Percentiles rank a stretch among this genome's conserved stretches.
These are phyloP conservation scores for Plagiodera versicolora DNA, from an alignment of 2,888 invertebrate species.

Conservation along the genomic window DNA sequence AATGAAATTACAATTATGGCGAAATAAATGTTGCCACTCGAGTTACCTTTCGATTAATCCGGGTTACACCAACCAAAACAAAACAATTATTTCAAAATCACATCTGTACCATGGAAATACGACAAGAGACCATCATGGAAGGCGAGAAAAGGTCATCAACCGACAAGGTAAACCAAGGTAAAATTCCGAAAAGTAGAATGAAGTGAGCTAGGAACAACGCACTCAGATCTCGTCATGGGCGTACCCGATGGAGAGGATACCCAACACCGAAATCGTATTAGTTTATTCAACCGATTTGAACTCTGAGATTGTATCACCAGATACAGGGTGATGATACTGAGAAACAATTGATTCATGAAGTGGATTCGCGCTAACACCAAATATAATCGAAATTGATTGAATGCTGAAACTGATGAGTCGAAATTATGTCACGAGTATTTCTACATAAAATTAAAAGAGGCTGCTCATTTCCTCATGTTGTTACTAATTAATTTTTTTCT, in stretches of 20 bases:
- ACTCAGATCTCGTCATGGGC: slow-evolving; percentile 21
- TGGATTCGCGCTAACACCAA: too few species aligned
- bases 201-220: slow-evolving; percentile 21
- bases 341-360: too few species aligned
- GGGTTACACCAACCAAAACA: not conserved
- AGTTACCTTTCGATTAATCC: not conserved
- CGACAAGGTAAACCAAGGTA: slow-evolving; percentile 44
- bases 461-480: too few species aligned
- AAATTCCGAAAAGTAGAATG: slow-evolving; percentile 37
- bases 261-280: not conserved
- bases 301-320: too few species aligned
- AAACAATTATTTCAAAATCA: not conserved
- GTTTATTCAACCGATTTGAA: not conserved
- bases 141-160: slow-evolving; percentile 38
- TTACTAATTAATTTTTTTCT: too few species aligned
- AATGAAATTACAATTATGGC: too few species aligned
- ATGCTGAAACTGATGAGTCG: too few species aligned
- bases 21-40: not conserved
- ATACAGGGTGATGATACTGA: not conserved
- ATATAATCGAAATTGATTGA: too few species aligned
- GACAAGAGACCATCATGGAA: slow-evolving; percentile 29
- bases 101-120: not conserved
- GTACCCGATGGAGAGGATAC: slow-evolving; percentile 10
- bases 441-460: too few species aligned
- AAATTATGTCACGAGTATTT: too few species aligned